Evolutionary conservation across 2,888 invertebrate genomes (phyloP), one percentile per base, ranked within the genome.

Genomic region (Erebia epiphron): DNA sequence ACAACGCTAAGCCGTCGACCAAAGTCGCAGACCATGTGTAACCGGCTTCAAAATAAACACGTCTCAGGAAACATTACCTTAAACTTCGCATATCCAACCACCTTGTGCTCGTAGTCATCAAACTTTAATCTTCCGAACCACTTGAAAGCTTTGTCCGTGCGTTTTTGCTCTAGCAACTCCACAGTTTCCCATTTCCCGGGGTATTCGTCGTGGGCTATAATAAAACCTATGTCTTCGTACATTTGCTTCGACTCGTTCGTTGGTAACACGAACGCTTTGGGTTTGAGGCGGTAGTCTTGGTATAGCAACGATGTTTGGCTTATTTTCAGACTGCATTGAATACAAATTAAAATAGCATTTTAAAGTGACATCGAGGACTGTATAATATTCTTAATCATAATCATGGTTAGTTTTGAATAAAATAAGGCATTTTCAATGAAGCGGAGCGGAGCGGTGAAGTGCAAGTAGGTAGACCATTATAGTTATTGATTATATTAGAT

Each of bases 171-270:
- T 26, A 79, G 80, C 0, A 82, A 43, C 9, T 78, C 26, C 9
- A 87, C 73, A 0, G 70, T 72, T 0, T 56, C 5, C 87, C 88
- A 90, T 0, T 16, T 18, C 0, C 71, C 76, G 0, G 69, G 60
- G 8, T 58, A 68, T 0, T 69, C 73, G 7, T 74, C 71, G 1
- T 64, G 75, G 0, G 85, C 82, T 0, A 91, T 79, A 26, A 91
- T 81, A 21, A 91, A 80, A 0, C 87, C 91, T 1, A 90, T 80
- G 66, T 91, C 90, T 54, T 91, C 90, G 68, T 78, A 88, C 0
- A 76, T 71, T 70, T 90, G 88, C 56, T 82, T 83, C 0, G 86
- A 78, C 0, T 72, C 74, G 0, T 82, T 76, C 0, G 84, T 78
- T 0, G 91, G 86, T 0, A 85, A 8, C 0, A 91, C 83, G 54